Evolutionary conservation across 2,888 invertebrate genomes (phyloP), one percentile per base, ranked within the genome.

Genomic region (Acleris emargana): DNA sequence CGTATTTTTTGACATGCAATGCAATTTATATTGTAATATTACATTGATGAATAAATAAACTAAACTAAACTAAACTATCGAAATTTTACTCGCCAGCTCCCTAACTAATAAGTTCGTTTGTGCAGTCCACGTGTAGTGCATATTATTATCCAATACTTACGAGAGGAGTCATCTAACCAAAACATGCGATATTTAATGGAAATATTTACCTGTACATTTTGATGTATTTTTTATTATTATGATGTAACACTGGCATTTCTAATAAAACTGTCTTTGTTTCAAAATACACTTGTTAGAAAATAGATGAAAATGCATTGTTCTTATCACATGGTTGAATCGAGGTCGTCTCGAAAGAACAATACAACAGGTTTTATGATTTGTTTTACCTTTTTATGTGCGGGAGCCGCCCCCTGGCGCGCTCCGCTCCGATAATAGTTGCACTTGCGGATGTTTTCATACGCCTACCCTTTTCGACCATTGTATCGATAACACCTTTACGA

Each of bases 331-430:
- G 68, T 66, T 67, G 69, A 74, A 71, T 71, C 78, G 75, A 84
- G 83, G 78, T 83, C 83, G 84, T 82, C 82, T 79, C 76, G 77
- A 85, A 86, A 84, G 89, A 91, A 91, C 90, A 91, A 91, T 91
- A 84, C 89, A 86, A 87, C 87, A 80, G 84, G 87, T 87, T 89
- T 87, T 85, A 82, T 84, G 82, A 79, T 86, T 88, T 88, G 81
- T 86, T 89, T 89, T 88, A 82, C 74, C 78, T 86, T 86, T 87
- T 87, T 84, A 76, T 79, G 73, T 76, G 72, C 71, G 72, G 73
- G 69, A 64, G 73, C 71, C 70, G 71, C 75, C 70, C 55, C 47
- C 52, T 55, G 28, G 54, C 64, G 42, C 67, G 71, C 69, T 61
- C 74, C 32, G 75, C 77, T 76, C 63, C 73, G 71, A 74, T 74